phyloP scores from a whole-genome alignment of 64 coral and sea anemone genomes.

The Dendronephthya gigantea region DNA sequence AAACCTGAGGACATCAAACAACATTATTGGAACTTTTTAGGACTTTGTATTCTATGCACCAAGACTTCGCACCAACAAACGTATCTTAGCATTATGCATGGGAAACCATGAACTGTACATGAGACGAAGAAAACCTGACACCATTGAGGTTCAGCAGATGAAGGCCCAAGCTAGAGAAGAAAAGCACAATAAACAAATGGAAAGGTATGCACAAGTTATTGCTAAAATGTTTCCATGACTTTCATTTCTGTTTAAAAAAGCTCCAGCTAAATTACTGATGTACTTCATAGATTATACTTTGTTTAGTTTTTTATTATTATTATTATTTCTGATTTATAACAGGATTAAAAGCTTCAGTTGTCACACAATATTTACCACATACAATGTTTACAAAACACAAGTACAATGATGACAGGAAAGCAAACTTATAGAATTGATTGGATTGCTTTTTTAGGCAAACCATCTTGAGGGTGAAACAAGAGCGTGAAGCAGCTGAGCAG shows the following conservation, averaged over 20 bases:
- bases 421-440: neutral
- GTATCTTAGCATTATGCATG: slow-evolving; percentile 78
- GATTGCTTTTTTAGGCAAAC: neutral
- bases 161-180: slow-evolving; percentile 59
- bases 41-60: slow-evolving; percentile 83
- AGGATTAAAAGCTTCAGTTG: too few species aligned
- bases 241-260: too few species aligned
- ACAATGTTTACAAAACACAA: too few species aligned
- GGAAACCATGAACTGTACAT: slow-evolving; percentile 94
- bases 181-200: slow-evolving; percentile 29
- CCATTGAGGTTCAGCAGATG: slow-evolving; percentile 97
- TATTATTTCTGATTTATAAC: too few species aligned
- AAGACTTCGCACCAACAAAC: slow-evolving; percentile 76
- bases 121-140: slow-evolving; percentile 76
- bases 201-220: slow-evolving; percentile 40
- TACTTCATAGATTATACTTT: too few species aligned
- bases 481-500: neutral
- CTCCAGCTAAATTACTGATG: too few species aligned
- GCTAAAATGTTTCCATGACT: too few species aligned
- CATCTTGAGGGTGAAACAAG: slow-evolving; percentile 1
- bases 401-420: too few species aligned
- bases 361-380: too few species aligned
- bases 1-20: too few species aligned
- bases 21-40: slow-evolving; percentile 28
- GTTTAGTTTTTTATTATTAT: too few species aligned